Evolutionary conservation across 2,888 invertebrate genomes (phyloP).

Genomic region (Dicyrtomina minuta): DNA sequence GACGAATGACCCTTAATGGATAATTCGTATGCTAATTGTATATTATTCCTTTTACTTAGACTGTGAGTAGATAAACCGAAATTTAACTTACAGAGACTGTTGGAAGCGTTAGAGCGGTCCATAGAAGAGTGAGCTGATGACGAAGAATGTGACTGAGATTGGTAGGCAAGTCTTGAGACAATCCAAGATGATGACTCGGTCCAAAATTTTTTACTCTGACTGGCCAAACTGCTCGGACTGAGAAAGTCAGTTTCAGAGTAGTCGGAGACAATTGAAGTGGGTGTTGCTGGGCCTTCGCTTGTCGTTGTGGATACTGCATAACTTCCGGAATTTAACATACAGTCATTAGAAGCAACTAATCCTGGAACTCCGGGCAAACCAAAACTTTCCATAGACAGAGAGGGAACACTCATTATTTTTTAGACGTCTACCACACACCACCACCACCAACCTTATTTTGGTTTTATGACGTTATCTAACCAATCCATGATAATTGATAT

Average conservation of each 20-base stretch:
- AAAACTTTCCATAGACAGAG: conserved; percentile 11
- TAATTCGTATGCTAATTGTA: too few species aligned
- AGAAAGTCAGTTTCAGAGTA: conserved; percentile 41
- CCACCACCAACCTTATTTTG: too few species aligned
- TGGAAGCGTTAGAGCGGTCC: conserved; percentile 12
- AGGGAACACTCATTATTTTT: conserved; percentile 19
- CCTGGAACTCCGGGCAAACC: conserved; percentile 28
- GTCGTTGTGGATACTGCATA: conserved; percentile 14
- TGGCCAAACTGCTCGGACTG: conserved; percentile 42
- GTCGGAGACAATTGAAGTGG: conserved; percentile 40
- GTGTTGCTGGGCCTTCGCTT: conserved; percentile 39
- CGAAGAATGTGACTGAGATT: conserved; percentile 40
- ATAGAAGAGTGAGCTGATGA: conserved; percentile 41
- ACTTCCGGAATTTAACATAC: conserved; percentile 1
- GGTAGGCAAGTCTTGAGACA: conserved; percentile 44
- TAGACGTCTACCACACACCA: neutral
- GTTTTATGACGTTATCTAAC: too few species aligned
- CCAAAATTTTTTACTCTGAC: conserved; percentile 48
- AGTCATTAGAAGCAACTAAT: neutral
- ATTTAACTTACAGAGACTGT: conserved; percentile 8
- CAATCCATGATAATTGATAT: too few species aligned
- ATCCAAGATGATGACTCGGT: conserved; percentile 51
- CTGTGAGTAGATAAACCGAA: too few species aligned
- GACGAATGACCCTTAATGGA: too few species aligned
- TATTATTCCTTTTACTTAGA: too few species aligned